Conservation (phyloP, 1,140 invertebrate genomes). For the Bombus superbus region DNA sequence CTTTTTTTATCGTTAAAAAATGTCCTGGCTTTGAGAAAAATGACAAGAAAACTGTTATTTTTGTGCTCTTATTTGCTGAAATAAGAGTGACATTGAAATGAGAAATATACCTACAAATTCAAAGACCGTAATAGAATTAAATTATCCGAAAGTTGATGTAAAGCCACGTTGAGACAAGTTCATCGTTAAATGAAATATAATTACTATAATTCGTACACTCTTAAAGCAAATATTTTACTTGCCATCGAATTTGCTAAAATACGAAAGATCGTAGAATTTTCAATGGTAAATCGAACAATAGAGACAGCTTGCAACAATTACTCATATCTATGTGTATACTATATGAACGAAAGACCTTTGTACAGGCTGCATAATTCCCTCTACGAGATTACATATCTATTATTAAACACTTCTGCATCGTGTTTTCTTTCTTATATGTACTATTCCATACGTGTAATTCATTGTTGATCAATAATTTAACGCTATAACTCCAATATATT, state of each 20-base stretch:
- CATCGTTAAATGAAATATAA: neutral
- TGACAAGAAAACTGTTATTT: too few relatives aligned
- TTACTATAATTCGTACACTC: neutral
- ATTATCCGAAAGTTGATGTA: neutral
- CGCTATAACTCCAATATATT: neutral
- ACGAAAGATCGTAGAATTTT: neutral
- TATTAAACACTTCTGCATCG: neutral
- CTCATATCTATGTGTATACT: neutral
- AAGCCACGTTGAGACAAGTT: slow-evolving; percentile 6
- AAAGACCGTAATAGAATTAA: neutral
- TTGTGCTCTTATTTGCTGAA: neutral
- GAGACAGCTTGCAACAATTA: neutral
- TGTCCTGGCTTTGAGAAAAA: neutral
- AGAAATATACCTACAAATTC: neutral
- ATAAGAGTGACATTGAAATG: neutral
- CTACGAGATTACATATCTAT: neutral
- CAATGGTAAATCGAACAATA: neutral
- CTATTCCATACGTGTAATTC: neutral
- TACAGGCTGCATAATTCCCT: neutral
- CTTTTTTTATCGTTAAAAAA: neutral
- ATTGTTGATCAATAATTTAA: neutral
- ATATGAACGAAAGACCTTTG: neutral
- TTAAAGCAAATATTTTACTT: neutral
- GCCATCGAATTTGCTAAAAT: neutral
- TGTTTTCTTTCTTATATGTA: neutral